Base-by-base conservation (phyloP, 2,888 invertebrate genomes). In the Lamellibrachia satsuma region DNA sequence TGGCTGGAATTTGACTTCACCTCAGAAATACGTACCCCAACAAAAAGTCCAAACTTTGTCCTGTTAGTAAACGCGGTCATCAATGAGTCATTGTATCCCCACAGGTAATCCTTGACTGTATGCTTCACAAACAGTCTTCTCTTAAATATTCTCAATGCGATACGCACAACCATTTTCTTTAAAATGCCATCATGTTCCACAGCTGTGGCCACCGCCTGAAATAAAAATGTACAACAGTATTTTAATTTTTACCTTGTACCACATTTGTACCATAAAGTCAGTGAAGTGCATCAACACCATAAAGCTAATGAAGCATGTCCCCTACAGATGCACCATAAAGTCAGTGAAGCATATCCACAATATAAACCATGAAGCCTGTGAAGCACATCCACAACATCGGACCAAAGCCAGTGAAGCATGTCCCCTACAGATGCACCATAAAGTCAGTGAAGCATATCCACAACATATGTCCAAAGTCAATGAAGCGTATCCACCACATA, bases 61-160 rank as follows among this genome's bases (percentile, higher is more conserved):
- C 94, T n/a, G 3, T 93, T 90, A 1, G 94, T 93, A 8, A 94
- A 92, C 9, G 93, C 93, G 52, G 94, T 94, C 90, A 96, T 92
- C 3, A 95, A 93, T 0, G 93, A 93, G 90, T 95, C 95, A 39
- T 95, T 94, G 92, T 96, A 96, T 3, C 95, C 96, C 95, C 95
- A 96, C 90, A 96, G 92, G 0, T 95, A 93, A 52, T 95, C 95
- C 4, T 93, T 93, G 0, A 95, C 94, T 52, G 94, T 93, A 51
- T 95, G 92, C 0, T 57, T 94, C 7, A 94, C 92, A 91, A 95
- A 95, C 2, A 95, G 93, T 0, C 93, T 15, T 75, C 75, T 11
- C 22, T 22, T 22, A 75, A 75, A 15, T 2, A 22, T 22, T n/a
- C 22, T 11, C 3, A 75, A 22, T 6, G n/a, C 1, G 6, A 22